These are phyloP conservation scores for Meloidogyne chitwoodi DNA, from an alignment of 1,140 invertebrate species.

Conservation along the genomic window DNA sequence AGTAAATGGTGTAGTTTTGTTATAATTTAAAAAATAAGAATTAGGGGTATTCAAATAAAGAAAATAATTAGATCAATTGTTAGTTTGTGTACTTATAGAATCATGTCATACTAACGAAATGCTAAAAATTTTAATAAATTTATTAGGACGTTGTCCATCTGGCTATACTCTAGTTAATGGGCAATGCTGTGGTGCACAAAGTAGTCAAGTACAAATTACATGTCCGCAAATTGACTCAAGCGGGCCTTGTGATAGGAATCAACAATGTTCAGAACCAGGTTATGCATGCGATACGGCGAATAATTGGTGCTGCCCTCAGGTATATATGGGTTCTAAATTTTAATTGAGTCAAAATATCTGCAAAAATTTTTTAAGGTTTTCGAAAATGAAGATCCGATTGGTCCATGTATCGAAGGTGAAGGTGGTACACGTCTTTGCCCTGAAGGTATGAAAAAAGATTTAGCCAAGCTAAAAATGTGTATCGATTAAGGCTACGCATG, in stretches of 20 bases:
- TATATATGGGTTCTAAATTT: not conserved
- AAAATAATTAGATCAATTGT: too few species aligned
- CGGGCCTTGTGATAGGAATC: conserved; percentile 43
- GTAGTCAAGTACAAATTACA: conserved; percentile 16
- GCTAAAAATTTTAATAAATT: too few species aligned
- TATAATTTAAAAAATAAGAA: too few species aligned
- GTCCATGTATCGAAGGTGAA: conserved; percentile 39
- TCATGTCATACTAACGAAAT: too few species aligned
- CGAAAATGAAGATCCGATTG: conserved; percentile 40
- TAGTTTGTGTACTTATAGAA: too few species aligned
- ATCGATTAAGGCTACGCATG: conserved; percentile 31
- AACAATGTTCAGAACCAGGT: conserved; percentile 38
- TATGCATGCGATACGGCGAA: conserved; percentile 47
- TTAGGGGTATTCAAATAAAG: too few species aligned
- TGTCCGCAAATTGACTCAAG: conserved; percentile 38
- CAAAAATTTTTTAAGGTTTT: not conserved
- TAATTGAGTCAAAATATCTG: too few species aligned
- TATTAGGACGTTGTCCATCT: conserved; percentile 38
- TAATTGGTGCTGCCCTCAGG: conserved; percentile 49
- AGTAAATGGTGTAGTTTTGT: conserved; percentile 41
- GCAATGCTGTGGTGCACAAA: conserved; percentile 50
- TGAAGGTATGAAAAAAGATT: too few species aligned
- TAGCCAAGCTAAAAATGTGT: too few species aligned
- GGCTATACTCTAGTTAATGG: conserved; percentile 50
- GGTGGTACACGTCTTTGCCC: conserved; percentile 39